A percentile compares a stretch with the other conserved stretches of the same genome.
Conservation (phyloP, 2,797 vertebrate species). For the Labroides dimidiatus region DNA sequence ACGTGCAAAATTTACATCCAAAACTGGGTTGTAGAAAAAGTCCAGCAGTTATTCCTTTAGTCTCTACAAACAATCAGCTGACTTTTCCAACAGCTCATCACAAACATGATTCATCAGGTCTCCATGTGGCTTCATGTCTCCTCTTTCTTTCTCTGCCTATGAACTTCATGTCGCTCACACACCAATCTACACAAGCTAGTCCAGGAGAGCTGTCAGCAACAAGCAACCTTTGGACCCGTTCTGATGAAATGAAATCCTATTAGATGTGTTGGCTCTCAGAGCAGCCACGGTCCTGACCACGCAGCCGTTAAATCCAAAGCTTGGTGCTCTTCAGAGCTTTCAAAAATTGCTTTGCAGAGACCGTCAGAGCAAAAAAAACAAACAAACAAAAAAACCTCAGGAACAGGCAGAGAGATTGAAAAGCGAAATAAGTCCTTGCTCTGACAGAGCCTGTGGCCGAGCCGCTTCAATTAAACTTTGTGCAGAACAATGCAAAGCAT, state of each 20-base stretch:
- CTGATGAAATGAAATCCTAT: conserved; percentile 64
- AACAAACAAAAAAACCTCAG: conserved; percentile 25
- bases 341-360: conserved; percentile 37
- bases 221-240: conserved; percentile 46
- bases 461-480: conserved; percentile 4
- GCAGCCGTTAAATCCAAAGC: conserved; percentile 57
- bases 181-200: conserved; percentile 10
- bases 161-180: conserved; percentile 28
- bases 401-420: conserved; percentile 56
- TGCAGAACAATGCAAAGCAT: conserved; percentile 4
- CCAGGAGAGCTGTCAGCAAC: conserved; percentile 44
- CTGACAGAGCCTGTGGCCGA: conserved; percentile 7
- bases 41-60: conserved; percentile 4
- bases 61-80: not conserved
- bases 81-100: not conserved
- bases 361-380: conserved; percentile 5
- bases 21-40: conserved; percentile 23
- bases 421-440: conserved; percentile 6
- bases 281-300: conserved; percentile 39
- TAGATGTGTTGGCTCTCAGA: conserved; percentile 57
- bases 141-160: conserved; percentile 12
- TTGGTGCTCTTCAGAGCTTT: conserved; percentile 35
- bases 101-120: not conserved
- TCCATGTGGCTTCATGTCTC: not conserved
- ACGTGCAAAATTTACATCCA: conserved; percentile 39